A percentile compares a stretch with the other conserved stretches of the same genome.
phyloP scores from a whole-genome alignment of 2,888 invertebrate species.

The Melanargia galathea region DNA sequence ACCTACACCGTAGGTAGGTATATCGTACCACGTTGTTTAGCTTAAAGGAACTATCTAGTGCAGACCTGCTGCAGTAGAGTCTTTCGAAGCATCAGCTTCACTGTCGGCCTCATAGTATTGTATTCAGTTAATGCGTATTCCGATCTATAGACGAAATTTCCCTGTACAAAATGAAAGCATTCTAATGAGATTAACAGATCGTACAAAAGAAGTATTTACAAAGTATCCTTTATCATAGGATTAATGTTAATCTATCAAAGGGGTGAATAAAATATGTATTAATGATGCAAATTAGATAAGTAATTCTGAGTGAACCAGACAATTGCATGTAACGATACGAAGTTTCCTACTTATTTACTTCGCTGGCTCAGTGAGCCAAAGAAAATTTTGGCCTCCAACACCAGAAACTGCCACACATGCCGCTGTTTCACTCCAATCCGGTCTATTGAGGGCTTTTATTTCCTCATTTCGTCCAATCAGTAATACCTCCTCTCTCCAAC shows the following conservation, averaged over 20 bases:
- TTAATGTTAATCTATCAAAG: slow-evolving; percentile 25
- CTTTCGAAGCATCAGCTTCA: not conserved
- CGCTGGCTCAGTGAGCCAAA: no score
- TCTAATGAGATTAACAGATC: slow-evolving; percentile 53
- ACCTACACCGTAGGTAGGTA: no score
- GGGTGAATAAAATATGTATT: slow-evolving; percentile 25
- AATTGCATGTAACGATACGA: not conserved
- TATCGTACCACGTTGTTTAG: no score
- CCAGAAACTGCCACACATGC: no score
- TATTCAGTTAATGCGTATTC: not conserved
- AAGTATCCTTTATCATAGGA: slow-evolving; percentile 41
- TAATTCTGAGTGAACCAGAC: not conserved
- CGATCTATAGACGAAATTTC: not conserved
- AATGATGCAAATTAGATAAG: not conserved
- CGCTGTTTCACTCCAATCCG: no score
- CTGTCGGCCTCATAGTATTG: not conserved
- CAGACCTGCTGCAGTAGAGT: no score
- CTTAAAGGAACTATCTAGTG: no score
- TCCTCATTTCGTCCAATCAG: no score
- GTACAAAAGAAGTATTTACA: slow-evolving; percentile 46
- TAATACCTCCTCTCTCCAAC: no score
- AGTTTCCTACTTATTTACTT: no score
- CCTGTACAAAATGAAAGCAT: slow-evolving; percentile 38
- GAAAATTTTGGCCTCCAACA: no score
- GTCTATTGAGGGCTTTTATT: no score